A percentile compares a stretch with the other conserved stretches of the same genome.
phyloP scores from a whole-genome alignment of 2,797 vertebrate genomes.

The Bradypodion pumilum region DNA sequence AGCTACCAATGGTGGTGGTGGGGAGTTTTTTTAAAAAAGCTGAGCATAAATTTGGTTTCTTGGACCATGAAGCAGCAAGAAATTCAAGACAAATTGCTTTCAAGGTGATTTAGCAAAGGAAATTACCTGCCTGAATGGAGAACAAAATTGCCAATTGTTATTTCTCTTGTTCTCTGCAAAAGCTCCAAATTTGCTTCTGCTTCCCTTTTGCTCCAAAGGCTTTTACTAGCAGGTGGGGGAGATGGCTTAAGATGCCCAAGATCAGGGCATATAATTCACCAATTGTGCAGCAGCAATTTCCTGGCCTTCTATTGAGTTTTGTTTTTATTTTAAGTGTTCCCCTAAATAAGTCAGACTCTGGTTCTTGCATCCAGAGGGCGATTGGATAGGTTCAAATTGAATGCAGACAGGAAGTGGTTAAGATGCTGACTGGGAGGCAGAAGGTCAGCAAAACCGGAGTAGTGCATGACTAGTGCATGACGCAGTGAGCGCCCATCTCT shows the following conservation, averaged over 20 bases:
- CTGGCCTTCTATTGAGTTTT: neutral
- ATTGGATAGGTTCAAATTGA: no score
- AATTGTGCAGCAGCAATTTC: no score
- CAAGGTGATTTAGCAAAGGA: neutral
- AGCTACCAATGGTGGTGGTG: no score
- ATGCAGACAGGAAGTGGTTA: no score
- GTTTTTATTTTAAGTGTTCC: neutral
- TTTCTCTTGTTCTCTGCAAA: neutral
- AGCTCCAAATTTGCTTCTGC: neutral
- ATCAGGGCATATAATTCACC: no score
- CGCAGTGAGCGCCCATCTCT: no score
- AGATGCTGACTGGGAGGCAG: no score
- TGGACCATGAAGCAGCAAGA: no score
- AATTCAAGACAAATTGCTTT: neutral
- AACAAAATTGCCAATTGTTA: neutral
- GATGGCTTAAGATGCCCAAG: no score
- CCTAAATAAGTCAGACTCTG: neutral
- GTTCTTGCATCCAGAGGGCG: neutral
- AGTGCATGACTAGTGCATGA: no score
- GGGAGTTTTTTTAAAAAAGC: neutral
- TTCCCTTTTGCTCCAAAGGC: neutral
- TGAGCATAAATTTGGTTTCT: neutral
- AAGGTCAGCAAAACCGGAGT: no score
- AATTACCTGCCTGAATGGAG: constrained; percentile 1
- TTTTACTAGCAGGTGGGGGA: neutral